A percentile compares a stretch with the other conserved stretches of the same genome.
Conservation (phyloP, 2,113 vertebrate species). For the Cheirogaleus medius region DNA sequence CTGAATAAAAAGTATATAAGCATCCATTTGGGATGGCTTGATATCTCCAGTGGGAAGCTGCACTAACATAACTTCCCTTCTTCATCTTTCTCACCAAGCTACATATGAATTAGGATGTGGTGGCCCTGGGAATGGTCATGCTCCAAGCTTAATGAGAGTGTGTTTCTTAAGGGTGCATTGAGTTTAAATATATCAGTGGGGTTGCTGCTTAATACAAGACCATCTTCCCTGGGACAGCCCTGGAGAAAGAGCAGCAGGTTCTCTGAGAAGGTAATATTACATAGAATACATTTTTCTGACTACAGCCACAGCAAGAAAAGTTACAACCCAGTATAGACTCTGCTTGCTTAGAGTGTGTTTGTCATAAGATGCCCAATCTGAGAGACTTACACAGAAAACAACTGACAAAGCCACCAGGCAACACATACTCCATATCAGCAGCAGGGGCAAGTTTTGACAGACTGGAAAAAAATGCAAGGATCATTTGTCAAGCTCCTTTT, state of each 20-base stretch:
- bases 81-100: not conserved
- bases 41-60: not conserved
- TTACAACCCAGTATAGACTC: not conserved
- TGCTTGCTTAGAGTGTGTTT: not conserved
- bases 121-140: not conserved
- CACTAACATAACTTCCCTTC: not conserved
- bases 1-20: not conserved
- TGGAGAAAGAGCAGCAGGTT: not conserved
- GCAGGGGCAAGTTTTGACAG: not conserved
- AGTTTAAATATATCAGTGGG: not conserved
- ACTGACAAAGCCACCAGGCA: not conserved
- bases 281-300: not conserved
- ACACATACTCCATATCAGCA: not conserved
- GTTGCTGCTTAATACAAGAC: too few relatives aligned
- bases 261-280: not conserved
- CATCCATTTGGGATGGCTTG: not conserved
- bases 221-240: not conserved
- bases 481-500: accelerated
- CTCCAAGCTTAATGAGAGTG: not conserved
- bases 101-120: not conserved
- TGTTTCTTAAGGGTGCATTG: not conserved
- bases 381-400: not conserved
- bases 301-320: not conserved
- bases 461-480: not conserved
- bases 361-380: not conserved